phyloP scores from a whole-genome alignment of 2,113 vertebrate species.

The Bubo blakistoni region DNA sequence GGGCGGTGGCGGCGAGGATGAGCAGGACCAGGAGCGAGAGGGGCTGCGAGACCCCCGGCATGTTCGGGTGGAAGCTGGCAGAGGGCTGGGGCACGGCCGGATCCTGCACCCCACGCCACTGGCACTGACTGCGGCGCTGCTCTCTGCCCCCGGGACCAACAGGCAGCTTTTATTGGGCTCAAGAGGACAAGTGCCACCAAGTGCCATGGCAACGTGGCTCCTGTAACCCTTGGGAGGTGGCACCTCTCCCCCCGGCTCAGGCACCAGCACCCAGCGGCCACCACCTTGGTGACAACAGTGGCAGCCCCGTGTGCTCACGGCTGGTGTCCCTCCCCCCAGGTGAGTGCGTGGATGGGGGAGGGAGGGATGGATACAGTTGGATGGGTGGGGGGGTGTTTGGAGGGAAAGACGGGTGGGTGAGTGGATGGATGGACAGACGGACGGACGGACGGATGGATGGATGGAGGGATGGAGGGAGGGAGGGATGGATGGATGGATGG shows the following conservation, averaged over 20 bases:
- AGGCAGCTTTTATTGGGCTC: neutral
- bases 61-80: neutral
- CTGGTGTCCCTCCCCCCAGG: neutral
- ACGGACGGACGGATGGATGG: neutral
- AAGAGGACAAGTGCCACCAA: neutral
- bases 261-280: fast-evolving
- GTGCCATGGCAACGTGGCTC: neutral
- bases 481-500: fast-evolving
- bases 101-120: neutral
- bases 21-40: neutral
- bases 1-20: fast-evolving
- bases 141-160: neutral
- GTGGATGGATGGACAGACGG: too few relatives aligned
- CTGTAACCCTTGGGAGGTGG: neutral
- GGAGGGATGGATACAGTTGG: too few relatives aligned
- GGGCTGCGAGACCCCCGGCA: neutral
- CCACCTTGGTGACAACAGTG: fast-evolving
- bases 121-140: fast-evolving
- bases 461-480: fast-evolving
- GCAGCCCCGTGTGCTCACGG: neutral
- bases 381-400: too few relatives aligned
- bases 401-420: too few relatives aligned
- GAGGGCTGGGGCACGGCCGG: neutral
- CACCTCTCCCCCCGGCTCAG: neutral
- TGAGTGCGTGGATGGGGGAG: too few relatives aligned